These are phyloP conservation scores for Nysson spinosus DNA, from an alignment of 2,888 invertebrate species.

Conservation along the genomic window DNA sequence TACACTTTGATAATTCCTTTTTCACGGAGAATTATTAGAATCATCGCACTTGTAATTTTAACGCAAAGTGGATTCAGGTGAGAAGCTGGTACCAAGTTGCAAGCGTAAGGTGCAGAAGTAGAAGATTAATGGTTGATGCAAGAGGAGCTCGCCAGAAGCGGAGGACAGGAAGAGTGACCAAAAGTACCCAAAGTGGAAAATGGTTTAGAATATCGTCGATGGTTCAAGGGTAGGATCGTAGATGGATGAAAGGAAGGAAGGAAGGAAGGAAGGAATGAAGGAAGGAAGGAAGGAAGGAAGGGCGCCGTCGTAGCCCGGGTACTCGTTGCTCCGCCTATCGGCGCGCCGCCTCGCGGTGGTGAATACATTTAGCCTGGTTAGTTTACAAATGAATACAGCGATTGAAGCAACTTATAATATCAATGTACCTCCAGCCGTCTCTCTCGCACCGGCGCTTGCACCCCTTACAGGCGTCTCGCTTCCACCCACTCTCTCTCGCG, in stretches of 20 bases:
- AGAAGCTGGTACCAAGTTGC: no score
- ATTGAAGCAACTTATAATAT: constrained; percentile 86
- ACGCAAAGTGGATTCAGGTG: no score
- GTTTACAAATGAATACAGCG: constrained; percentile 86
- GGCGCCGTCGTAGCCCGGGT: constrained; percentile 73
- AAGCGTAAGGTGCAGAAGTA: no score
- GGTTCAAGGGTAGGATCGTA: no score
- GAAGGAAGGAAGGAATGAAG: constrained; percentile 60
- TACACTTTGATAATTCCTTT: no score
- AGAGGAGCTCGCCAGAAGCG: no score
- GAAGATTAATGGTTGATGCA: no score
- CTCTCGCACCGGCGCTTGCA: constrained; percentile 68
- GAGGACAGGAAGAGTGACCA: constrained; percentile 14
- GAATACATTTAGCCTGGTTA: constrained; percentile 79
- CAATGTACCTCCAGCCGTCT: constrained; percentile 80
- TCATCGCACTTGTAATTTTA: no score
- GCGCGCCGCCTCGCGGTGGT: constrained; percentile 76
- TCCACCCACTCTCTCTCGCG: constrained; percentile 69
- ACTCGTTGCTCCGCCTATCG: constrained; percentile 76
- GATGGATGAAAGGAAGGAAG: constrained; percentile 61
- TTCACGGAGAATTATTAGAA: no score
- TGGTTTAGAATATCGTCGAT: not conserved
- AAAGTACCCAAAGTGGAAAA: not conserved
- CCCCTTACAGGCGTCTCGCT: constrained; percentile 68
- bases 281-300: constrained; percentile 67